phyloP scores from a whole-genome alignment of 2,797 vertebrate species.

The Sebastes matsubarae region DNA sequence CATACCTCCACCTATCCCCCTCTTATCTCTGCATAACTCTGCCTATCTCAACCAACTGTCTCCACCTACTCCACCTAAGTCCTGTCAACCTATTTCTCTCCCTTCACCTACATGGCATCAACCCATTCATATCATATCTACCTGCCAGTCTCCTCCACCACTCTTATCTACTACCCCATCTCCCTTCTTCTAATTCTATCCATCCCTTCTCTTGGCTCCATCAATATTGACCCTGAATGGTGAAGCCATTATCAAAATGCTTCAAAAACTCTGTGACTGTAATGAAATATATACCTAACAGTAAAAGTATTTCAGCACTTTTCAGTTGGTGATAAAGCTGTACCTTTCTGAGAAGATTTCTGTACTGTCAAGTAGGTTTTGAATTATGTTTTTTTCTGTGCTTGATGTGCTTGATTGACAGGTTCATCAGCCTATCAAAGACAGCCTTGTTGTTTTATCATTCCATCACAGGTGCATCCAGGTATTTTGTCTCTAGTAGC shows the following conservation, averaged over 20 bases:
- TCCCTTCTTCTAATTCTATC: background rate
- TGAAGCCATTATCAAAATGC: background rate
- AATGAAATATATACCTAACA: background rate
- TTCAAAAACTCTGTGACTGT: background rate
- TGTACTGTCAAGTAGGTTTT: background rate
- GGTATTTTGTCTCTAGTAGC: background rate
- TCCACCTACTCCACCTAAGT: slow-evolving; percentile 3
- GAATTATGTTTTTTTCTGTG: background rate
- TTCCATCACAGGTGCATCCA: background rate
- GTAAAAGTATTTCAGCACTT: background rate
- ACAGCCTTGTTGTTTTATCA: background rate
- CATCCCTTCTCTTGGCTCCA: background rate
- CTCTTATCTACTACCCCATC: background rate
- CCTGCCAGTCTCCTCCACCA: background rate
- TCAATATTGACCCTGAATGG: background rate
- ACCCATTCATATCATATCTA: slow-evolving; percentile 4
- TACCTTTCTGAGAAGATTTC: background rate
- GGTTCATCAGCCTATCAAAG: background rate
- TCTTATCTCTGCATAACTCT: slow-evolving; percentile 39
- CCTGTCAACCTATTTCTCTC: slow-evolving; percentile 26
- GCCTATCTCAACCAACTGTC: slow-evolving; percentile 11
- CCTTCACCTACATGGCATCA: slow-evolving; percentile 19
- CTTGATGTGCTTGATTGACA: background rate
- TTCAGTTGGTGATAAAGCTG: background rate
- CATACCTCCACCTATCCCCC: slow-evolving; percentile 39